Conservation (phyloP, 92 coral and sea anemone genomes). For the Actinostola sp. region DNA sequence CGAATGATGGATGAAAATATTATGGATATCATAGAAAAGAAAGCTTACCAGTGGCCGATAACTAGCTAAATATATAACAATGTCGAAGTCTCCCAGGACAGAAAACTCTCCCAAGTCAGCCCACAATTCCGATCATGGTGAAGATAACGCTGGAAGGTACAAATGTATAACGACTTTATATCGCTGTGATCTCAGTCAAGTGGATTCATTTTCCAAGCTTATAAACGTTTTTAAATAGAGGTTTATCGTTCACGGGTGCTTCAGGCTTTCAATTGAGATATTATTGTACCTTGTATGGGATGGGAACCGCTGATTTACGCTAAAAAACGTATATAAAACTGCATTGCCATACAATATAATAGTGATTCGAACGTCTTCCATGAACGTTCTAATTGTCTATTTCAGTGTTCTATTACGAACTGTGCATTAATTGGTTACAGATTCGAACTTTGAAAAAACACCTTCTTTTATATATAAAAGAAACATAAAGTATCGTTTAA, state of each 20-base stretch:
- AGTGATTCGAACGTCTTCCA: no score
- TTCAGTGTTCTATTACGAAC: no score
- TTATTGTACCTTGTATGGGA: no score
- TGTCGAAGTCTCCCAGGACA: constrained; percentile 55
- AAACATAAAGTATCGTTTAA: no score
- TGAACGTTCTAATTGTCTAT: no score
- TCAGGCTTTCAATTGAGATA: not conserved
- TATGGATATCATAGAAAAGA: not conserved
- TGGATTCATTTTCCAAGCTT: no score
- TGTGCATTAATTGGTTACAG: no score
- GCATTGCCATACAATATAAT: no score
- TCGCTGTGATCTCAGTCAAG: not conserved
- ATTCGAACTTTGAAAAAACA: no score
- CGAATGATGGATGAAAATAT: not conserved
- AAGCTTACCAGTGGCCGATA: not conserved
- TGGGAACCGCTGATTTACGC: no score
- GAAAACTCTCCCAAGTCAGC: constrained; percentile 37
- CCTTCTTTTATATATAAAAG: no score
- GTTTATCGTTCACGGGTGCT: not conserved
- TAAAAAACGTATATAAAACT: no score
- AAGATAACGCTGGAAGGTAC: constrained; percentile 32
- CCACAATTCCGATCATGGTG: constrained; percentile 30
- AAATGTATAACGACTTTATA: not conserved
- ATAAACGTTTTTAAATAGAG: not conserved
- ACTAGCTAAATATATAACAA: not conserved